A percentile compares a stretch with the other conserved stretches of the same genome.
phyloP scores from a whole-genome alignment of 2,797 vertebrate genomes.

The Halcyon smyrnensis region DNA sequence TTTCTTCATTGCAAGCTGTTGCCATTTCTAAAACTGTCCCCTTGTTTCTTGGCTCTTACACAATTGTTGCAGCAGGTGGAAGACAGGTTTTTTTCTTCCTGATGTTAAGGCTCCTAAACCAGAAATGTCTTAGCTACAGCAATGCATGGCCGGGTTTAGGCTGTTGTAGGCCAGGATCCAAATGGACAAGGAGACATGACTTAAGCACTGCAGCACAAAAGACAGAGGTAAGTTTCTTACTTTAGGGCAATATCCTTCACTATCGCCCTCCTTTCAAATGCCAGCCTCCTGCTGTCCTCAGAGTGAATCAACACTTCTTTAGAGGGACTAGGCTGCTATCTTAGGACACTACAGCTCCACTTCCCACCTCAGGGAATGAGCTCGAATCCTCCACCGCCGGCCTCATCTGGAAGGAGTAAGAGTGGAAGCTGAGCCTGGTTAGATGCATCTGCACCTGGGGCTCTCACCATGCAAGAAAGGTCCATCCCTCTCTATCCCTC shows the following conservation, averaged over 20 bases:
- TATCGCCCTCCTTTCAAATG: slow-evolving; percentile 3
- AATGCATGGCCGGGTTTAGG: not conserved
- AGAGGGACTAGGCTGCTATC: slow-evolving; percentile 28
- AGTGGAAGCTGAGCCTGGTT: slow-evolving; percentile 13
- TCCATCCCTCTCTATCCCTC: slow-evolving; percentile 17
- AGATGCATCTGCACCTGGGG: slow-evolving; percentile 58
- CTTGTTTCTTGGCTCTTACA: not conserved
- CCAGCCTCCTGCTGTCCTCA: not conserved
- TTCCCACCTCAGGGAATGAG: slow-evolving; percentile 28
- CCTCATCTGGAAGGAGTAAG: slow-evolving; percentile 26
- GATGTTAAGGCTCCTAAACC: not conserved
- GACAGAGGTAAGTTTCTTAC: not conserved
- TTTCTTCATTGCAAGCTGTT: not conserved
- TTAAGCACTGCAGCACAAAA: not conserved
- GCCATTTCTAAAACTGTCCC: not conserved
- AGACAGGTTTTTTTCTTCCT: not conserved
- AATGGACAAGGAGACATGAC: not conserved
- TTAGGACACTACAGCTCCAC: slow-evolving; percentile 35
- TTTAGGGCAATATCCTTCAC: not conserved
- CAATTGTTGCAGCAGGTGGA: not conserved
- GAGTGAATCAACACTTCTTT: slow-evolving; percentile 27
- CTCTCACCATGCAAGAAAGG: slow-evolving; percentile 9
- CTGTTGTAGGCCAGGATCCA: not conserved
- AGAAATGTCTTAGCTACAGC: not conserved
- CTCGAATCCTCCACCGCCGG: not conserved